Conservation (phyloP, 2,113 vertebrate species). For the Microcebus griseorufus region DNA sequence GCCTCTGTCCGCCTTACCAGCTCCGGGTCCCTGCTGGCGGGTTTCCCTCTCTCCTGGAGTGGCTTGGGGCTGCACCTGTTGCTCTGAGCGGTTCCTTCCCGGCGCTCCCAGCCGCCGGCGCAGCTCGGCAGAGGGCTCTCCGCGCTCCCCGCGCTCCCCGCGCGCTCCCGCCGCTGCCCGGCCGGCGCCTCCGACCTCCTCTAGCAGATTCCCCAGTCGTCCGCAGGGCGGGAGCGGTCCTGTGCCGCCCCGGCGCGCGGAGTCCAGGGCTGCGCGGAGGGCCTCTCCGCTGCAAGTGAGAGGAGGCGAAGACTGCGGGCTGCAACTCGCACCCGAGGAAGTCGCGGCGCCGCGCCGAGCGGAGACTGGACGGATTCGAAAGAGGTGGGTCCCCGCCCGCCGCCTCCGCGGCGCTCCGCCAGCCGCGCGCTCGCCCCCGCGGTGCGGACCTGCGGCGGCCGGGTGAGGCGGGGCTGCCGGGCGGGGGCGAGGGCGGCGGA, state of each 20-base stretch:
- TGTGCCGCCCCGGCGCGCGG: neutral
- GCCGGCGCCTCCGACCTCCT: neutral
- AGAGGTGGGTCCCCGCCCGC: neutral
- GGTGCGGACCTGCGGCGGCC: neutral
- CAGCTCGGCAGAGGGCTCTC: neutral
- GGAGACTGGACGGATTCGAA: neutral
- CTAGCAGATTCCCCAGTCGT: neutral
- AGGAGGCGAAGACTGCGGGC: fast-evolving
- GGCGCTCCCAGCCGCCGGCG: neutral
- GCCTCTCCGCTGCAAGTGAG: neutral
- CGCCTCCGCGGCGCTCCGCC: neutral
- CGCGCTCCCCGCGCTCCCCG: neutral
- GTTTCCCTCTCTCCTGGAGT: neutral
- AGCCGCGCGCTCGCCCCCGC: neutral
- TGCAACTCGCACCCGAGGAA: neutral
- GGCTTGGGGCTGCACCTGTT: slow-evolving; percentile 48
- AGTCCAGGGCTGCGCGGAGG: neutral
- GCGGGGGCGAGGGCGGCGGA: neutral
- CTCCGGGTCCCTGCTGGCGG: neutral
- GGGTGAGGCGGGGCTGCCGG: neutral
- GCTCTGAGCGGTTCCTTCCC: neutral
- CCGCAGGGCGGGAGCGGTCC: neutral
- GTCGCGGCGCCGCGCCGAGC: neutral
- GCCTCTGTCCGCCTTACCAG: neutral
- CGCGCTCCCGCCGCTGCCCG: neutral